A percentile compares a stretch with the other conserved stretches of the same genome.
Conservation (phyloP, 2,113 vertebrate species). For the Macrotus californicus region DNA sequence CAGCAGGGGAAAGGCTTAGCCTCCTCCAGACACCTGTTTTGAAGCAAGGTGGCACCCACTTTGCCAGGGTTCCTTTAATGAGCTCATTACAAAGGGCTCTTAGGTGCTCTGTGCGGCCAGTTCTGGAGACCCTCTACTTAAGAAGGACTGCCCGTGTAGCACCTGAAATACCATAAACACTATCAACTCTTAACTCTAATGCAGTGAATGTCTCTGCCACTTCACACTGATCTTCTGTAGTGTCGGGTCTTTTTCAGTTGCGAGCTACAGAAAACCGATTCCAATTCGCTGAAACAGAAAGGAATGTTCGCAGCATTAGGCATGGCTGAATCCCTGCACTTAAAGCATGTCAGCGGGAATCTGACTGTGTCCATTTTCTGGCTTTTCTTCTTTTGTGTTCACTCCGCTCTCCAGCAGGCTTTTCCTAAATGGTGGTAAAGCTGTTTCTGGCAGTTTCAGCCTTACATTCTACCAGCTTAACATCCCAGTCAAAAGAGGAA, state of each 20-base stretch:
- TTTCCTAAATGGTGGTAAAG: neutral
- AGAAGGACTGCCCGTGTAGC: slow-evolving; percentile 23
- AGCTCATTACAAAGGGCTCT: slow-evolving; percentile 48
- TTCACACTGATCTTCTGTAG: neutral
- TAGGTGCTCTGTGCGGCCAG: slow-evolving; percentile 8
- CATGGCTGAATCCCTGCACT: neutral
- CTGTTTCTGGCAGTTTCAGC: neutral
- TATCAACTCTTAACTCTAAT: neutral
- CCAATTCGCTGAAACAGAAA: neutral
- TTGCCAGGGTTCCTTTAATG: slow-evolving; percentile 23
- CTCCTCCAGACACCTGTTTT: neutral
- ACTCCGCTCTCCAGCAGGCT: neutral
- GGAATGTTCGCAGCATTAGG: neutral
- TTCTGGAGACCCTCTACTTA: neutral
- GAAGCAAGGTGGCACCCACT: slow-evolving; percentile 22
- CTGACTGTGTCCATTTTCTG: slow-evolving; percentile 25
- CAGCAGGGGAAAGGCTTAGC: neutral
- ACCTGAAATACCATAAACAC: neutral
- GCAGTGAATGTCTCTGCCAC: neutral
- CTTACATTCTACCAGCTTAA: neutral
- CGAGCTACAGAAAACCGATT: neutral
- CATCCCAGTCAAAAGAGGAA: neutral
- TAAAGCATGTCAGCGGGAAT: neutral
- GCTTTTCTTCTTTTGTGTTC: neutral
- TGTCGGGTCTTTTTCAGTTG: neutral